Percentiles rank a stretch among this genome's conserved stretches.
Evolutionary conservation across 2,888 invertebrate species (phyloP).

Genomic region (Epistrophe eligans): DNA sequence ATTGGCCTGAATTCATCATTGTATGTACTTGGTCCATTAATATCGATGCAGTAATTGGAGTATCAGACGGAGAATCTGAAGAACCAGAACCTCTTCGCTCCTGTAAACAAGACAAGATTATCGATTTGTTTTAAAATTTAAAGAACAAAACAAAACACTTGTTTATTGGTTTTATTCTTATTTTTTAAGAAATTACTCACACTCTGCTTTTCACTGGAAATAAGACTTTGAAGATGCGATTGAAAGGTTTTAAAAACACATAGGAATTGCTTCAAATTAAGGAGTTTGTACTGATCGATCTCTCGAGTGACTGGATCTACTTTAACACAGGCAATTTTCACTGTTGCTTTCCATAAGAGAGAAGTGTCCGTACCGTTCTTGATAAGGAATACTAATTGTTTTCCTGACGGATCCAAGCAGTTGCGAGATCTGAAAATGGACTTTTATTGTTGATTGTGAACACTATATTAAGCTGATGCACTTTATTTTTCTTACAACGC

Average conservation of each 20-base stretch:
- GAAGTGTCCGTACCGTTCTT: slow-evolving; percentile 87
- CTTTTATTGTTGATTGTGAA: neutral
- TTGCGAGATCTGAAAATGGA: slow-evolving; percentile 85
- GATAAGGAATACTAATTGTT: slow-evolving; percentile 87
- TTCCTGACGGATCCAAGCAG: slow-evolving; percentile 86
- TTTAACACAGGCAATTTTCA: slow-evolving; percentile 88
- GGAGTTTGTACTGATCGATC: slow-evolving; percentile 86
- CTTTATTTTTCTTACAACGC: slow-evolving; percentile 84
- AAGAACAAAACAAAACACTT: no score
- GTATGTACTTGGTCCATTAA: slow-evolving; percentile 82
- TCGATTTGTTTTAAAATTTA: neutral
- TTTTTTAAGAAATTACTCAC: slow-evolving; percentile 73
- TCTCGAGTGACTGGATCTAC: slow-evolving; percentile 85
- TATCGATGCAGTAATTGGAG: slow-evolving; percentile 81
- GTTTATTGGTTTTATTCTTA: no score
- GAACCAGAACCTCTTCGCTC: slow-evolving; percentile 61
- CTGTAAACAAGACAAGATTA: slow-evolving; percentile 2
- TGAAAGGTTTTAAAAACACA: slow-evolving; percentile 86
- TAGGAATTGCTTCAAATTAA: slow-evolving; percentile 87
- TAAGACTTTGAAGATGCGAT: slow-evolving; percentile 83
- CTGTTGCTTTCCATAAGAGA: slow-evolving; percentile 88
- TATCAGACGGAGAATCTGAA: slow-evolving; percentile 42
- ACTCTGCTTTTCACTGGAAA: slow-evolving; percentile 80
- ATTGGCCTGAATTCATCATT: slow-evolving; percentile 74
- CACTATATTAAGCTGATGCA: neutral